Base-by-base conservation (phyloP, 2,113 vertebrate genomes). In the Connochaetes taurinus region DNA sequence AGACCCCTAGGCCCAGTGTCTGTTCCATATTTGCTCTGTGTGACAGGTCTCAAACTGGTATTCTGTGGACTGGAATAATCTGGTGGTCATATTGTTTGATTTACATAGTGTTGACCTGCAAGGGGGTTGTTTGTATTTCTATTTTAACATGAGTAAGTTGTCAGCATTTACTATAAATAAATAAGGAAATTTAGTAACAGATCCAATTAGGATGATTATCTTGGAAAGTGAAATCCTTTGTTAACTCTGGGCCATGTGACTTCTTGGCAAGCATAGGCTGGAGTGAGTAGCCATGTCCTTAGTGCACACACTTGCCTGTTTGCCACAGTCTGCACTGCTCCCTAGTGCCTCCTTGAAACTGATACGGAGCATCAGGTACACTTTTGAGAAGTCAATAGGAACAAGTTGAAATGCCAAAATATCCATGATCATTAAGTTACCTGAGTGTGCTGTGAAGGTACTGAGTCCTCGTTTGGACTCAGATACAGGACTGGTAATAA, bases 301-400 rank as follows among this genome's bases (percentile, higher is more conserved):
- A 1, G 14, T 3, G 5, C 7, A 9, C 21, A 0, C 45, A 29
- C 33, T 43, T 6, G 23, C 5, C 21, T 31, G 4, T 58, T 36
- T 6, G 43, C 76, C 50, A 1, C 13, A n/a, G 78, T 80, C 60
- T 2, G 6, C 23, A 2, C 60, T 29, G 43, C 45, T 87, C 55
- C 60, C 84, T 40, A 1, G 23, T 3, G 25, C 5, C 27, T 36
- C 87, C 57, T 55, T 64, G 33, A 36, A n/a, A 7, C 58, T 4
- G 40, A 91, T 67, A 82, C 5, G 10, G 2, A 25, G 36, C 13
- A 5, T 94, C 19, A 25, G 92, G 40, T 2, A 11, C 43, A 25
- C 67, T 57, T 62, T 36, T 71, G 78, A 64, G 86, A 60, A 92
- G 29, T 43, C 47, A 93, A 47, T 31, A 27, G 9, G 33, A 58